A percentile compares a stretch with the other conserved stretches of the same genome.
Evolutionary conservation across 2,797 vertebrate genomes (phyloP).

Genomic region (Serranus cabrilla): DNA sequence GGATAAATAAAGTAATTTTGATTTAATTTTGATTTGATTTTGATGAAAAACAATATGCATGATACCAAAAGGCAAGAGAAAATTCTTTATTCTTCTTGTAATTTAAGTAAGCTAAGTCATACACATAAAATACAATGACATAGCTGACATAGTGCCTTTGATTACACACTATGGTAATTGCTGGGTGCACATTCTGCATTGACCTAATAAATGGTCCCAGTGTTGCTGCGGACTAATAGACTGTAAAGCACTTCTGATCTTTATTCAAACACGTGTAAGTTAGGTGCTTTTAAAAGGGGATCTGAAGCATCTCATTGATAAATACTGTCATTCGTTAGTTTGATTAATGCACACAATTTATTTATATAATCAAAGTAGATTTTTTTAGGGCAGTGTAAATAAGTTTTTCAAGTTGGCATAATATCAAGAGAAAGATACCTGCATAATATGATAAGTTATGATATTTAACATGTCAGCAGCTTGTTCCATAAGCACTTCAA

Average conservation of each 20-base stretch:
- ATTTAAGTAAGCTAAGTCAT: not conserved
- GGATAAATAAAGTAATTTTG: too few species aligned
- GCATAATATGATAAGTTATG: too few species aligned
- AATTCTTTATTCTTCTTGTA: not conserved
- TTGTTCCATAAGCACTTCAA: too few species aligned
- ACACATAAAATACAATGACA: not conserved
- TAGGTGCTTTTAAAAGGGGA: not conserved
- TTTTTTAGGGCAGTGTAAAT: too few species aligned
- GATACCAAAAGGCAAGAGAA: not conserved
- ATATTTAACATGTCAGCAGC: too few species aligned
- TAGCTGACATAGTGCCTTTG: not conserved
- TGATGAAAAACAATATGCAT: not conserved
- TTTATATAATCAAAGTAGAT: too few species aligned
- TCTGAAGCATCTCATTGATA: not conserved
- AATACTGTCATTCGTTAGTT: not conserved
- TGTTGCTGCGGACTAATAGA: constrained; percentile 11
- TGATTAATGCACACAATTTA: not conserved
- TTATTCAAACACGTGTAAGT: not conserved
- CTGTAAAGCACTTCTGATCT: not conserved
- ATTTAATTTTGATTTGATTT: too few species aligned
- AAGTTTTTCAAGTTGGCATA: too few species aligned
- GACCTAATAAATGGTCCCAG: not conserved
- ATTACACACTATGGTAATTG: constrained; percentile 9
- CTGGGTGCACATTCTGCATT: not conserved
- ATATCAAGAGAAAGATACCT: too few species aligned